A percentile compares a stretch with the other conserved stretches of the same genome.
Evolutionary conservation across 2,797 vertebrate genomes (phyloP).

Genomic region (Agapornis canus): DNA sequence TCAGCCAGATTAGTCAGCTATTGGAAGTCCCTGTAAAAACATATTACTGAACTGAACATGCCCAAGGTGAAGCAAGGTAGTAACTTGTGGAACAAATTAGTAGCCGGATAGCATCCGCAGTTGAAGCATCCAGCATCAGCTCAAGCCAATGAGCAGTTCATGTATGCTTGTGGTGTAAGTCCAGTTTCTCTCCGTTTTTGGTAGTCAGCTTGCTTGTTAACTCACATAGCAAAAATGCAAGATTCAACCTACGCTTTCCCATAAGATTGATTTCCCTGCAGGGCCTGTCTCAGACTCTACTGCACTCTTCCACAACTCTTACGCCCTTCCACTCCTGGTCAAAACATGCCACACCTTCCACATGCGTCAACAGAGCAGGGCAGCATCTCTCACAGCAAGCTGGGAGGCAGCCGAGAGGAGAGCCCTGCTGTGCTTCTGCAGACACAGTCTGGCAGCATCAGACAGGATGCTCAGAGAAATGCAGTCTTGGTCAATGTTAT

Average conservation of each 20-base stretch:
- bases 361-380: constrained; percentile 35
- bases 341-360: constrained; percentile 36
- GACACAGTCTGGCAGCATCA: neutral
- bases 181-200: constrained; percentile 6
- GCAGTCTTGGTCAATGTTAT: neutral
- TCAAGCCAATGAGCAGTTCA: neutral
- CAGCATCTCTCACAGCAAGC: neutral
- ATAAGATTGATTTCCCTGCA: neutral
- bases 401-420: neutral
- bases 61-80: neutral
- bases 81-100: neutral
- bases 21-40: neutral
- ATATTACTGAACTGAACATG: neutral
- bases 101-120: neutral
- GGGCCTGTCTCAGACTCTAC: neutral
- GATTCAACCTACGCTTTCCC: constrained; percentile 14
- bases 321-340: neutral
- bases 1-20: neutral
- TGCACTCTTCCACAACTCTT: neutral
- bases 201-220: constrained; percentile 15
- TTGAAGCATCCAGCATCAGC: neutral
- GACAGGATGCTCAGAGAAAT: neutral
- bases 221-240: neutral
- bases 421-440: neutral
- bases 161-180: neutral